Evolutionary conservation across 1,140 invertebrate species (phyloP), one percentile per base, ranked within the genome.

Genomic region (Phymastichus coffea): DNA sequence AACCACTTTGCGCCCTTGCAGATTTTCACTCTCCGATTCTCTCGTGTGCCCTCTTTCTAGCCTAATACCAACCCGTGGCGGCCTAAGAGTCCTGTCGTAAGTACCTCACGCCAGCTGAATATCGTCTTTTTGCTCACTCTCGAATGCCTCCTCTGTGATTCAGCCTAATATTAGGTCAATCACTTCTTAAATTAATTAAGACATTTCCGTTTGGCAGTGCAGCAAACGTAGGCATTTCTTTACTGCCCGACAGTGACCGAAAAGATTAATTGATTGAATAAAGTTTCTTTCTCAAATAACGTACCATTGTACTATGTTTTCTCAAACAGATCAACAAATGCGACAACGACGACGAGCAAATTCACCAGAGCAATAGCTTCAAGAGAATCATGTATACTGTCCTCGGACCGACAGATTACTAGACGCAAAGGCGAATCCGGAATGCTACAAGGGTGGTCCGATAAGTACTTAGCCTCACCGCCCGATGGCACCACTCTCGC

Each of bases 331-430:
- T 84, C 59, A 84, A 81, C 66, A 79, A 81, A 25, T 68, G 81
- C 56, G 81, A 85, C 51, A 85, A 86, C 70, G 78, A 83, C 23
- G 76, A 80, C 19, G 91, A 93, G 69, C 86, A 86, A 66, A 95
- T 95, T 71, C 91, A 93, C 68, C 93, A 95, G 75, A 94, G 92
- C 74, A 88, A 89, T 75, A 92, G 90, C 60, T 95, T 95, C 84
- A 93, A 91, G 77, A 88, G 91, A 72, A 86, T 95, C 69, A 95
- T 95, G 93, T 88, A 90, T 81, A 88, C 90, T 79, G 91, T 94
- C 57, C 81, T 93, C 70, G 89, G 88, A 62, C 87, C 91, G 80
- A 86, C 85, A 57, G 86, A 88, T 68, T 90, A 88, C 74, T 90
- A 85, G 80, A 47, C 25, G 48, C 12, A 30, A n/a, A n/a, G n/a